A percentile compares a stretch with the other conserved stretches of the same genome.
Evolutionary conservation across 1,140 invertebrate species (phyloP).

Genomic region (Drosophila tristis): DNA sequence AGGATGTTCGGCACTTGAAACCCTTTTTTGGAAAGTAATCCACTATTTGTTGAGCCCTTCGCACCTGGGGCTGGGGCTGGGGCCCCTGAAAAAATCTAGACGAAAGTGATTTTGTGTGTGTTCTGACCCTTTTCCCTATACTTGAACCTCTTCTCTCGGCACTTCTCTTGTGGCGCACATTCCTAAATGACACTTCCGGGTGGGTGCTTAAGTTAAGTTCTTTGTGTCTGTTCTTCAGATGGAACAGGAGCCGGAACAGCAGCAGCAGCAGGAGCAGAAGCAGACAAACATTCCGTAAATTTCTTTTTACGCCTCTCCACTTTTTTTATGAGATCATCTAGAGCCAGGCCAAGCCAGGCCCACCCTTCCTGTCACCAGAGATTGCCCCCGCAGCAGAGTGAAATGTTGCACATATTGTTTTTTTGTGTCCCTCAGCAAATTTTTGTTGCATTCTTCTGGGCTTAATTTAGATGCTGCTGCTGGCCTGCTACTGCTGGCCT

Average conservation of each 20-base stretch:
- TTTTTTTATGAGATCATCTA: slow-evolving; percentile 38
- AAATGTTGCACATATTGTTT: slow-evolving; percentile 26
- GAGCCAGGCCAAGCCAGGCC: slow-evolving; percentile 7
- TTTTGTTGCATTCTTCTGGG: slow-evolving; percentile 37
- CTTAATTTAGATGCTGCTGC: slow-evolving; percentile 3
- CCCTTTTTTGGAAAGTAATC: slow-evolving; percentile 5
- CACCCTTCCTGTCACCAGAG: background rate
- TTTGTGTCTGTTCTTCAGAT: slow-evolving; percentile 16
- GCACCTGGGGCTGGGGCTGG: slow-evolving; percentile 17
- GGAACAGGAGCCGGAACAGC: background rate
- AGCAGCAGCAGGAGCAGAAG: too few relatives aligned
- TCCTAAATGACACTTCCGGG: slow-evolving; percentile 60
- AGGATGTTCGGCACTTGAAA: slow-evolving; percentile 1
- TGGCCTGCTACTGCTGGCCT: too few relatives aligned
- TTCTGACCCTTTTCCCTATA: slow-evolving; percentile 19
- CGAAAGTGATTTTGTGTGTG: slow-evolving; percentile 24
- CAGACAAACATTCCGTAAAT: slow-evolving; percentile 47
- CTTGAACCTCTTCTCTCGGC: slow-evolving; percentile 12
- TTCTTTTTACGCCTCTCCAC: slow-evolving; percentile 16
- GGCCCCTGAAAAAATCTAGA: background rate
- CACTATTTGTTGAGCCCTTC: slow-evolving; percentile 39
- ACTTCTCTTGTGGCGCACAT: slow-evolving; percentile 45
- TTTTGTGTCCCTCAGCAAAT: slow-evolving; percentile 16
- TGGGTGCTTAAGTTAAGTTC: slow-evolving; percentile 45
- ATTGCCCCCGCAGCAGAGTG: slow-evolving; percentile 3